Evolutionary conservation across 2,113 vertebrate species (phyloP), one percentile per base, ranked within the genome.

Genomic region (Melozone crissalis): DNA sequence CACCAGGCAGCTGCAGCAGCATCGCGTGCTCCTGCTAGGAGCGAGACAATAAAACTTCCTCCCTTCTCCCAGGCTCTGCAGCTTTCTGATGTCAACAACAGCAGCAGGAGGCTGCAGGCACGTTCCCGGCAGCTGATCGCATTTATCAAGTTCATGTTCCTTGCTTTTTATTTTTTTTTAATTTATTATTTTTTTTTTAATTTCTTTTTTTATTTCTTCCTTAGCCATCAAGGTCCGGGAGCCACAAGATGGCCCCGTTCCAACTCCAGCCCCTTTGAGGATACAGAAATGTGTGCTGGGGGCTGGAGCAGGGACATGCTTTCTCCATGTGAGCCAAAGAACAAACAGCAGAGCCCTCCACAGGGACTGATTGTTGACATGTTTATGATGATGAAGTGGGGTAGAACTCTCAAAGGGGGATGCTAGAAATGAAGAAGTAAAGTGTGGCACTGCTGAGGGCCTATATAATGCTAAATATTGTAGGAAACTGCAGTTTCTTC

Each of bases 361-460:
- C 7, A 3, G 96, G 97, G 96, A 95, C 84, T 41, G 72, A 81
- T 90, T 95, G 97, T 95, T 97, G 97, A 98, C 97, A 97, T 92
- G 95, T 97, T 97, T 97, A 98, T 97, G 97, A 97, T 97, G 97
- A 97, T 97, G 93, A 96, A 98, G 95, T 97, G 91, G 93, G 85
- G 83, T 81, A 93, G 80, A 96, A 74, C 87, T 95, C 94, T 96
- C 97, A 71, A 95, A 96, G 65, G 89, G 89, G 95, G 93, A 94
- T 79, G 94, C 92, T 72, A 81, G 74, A 95, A 96, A 96, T 96
- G 96, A 96, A 96, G 96, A 93, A 97, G 95, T 89, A 72, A 96
- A 95, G 95, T n/a, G 90, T 96, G 95, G 92, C 93, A 96, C 95
- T 97, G 96, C 96, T 89, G 94, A 93, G 91, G 91, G 94, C 94